Evolutionary conservation across 2,888 invertebrate species (phyloP).

Genomic region (Tachina fera): DNA sequence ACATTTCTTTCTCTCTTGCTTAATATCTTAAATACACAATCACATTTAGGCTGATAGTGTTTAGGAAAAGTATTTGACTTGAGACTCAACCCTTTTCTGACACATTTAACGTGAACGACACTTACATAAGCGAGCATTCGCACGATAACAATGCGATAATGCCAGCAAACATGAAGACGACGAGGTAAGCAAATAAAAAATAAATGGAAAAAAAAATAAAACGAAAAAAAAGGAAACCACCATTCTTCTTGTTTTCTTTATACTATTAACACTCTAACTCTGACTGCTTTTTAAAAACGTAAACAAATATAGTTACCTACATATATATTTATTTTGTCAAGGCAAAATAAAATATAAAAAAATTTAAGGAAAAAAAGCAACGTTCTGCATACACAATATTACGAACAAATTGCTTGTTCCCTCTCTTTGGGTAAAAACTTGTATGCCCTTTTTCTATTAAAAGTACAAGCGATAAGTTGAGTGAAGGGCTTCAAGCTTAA

Average conservation of each 20-base stretch:
- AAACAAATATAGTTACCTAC: slow-evolving; percentile 28
- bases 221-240: slow-evolving; percentile 46
- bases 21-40: slow-evolving; percentile 41
- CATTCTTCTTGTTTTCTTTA: slow-evolving; percentile 33
- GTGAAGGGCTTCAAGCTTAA: slow-evolving; percentile 68
- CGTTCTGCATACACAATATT: too few relatives aligned
- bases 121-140: slow-evolving; percentile 78
- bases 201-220: neutral
- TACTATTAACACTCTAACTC: neutral
- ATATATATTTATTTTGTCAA: slow-evolving; percentile 18
- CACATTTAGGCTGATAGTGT: slow-evolving; percentile 63
- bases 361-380: neutral
- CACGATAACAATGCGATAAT: slow-evolving; percentile 78
- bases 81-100: slow-evolving; percentile 72
- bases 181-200: slow-evolving; percentile 59
- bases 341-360: slow-evolving; percentile 4
- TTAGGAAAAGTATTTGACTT: slow-evolving; percentile 62
- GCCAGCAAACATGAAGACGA: slow-evolving; percentile 75
- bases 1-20: neutral
- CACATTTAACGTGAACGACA: slow-evolving; percentile 78
- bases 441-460: slow-evolving; percentile 31
- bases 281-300: slow-evolving; percentile 23
- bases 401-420: slow-evolving; percentile 8
- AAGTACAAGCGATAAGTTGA: slow-evolving; percentile 61
- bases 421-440: slow-evolving; percentile 1